Base-by-base conservation (phyloP, 2,888 invertebrate species). In the Eustalomyia histrio region DNA sequence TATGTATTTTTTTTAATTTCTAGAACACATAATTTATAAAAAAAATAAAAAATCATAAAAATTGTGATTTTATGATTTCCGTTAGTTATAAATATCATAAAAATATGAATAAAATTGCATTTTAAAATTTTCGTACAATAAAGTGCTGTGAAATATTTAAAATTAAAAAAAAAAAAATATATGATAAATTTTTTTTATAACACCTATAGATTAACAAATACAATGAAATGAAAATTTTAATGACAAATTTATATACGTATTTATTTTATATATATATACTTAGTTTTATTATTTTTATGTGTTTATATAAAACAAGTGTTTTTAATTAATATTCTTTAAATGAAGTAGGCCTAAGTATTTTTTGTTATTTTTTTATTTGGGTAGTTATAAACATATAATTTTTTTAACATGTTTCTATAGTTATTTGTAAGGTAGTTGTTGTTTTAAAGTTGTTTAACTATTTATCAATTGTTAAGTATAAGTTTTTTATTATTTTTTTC, bases 1-100 rank as follows among this genome's bases (percentile, higher is more conserved):
- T 14, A 33, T 58, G 4, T 39, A 12, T 8, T 2, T 60, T 35
- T 39, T 21, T 14, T 14, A 12, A 14, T 35, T 57, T 67, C 12
- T 72, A 57, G 60, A 69, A 47, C 61, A 55, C 55, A 55, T 55
- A 55, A 55, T 53, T 53, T 50, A 50, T 61, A 53, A 57, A 57
- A 57, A 57, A 33, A 17, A 24, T 58, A 57, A 57, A 57, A 33
- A 17, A 24, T 58, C 58, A 50, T 60, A 67, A 67, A 74, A 74
- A 43, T 24, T 67, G 67, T 61, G 67, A 61, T 75, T 75, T 67
- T 68, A 55, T 67, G 61, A 63, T 75, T 75, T 75, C 68, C 68
- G 67, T 68, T 75, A 53, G 14, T 75, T 53, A 75, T 75, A 75
- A 68, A 68, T 60, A 52, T 69, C 35, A 52, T 12, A 39, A 39